These are phyloP conservation scores for Ceyx erithaca DNA, from an alignment of 2,797 vertebrate species.

Conservation along the genomic window DNA sequence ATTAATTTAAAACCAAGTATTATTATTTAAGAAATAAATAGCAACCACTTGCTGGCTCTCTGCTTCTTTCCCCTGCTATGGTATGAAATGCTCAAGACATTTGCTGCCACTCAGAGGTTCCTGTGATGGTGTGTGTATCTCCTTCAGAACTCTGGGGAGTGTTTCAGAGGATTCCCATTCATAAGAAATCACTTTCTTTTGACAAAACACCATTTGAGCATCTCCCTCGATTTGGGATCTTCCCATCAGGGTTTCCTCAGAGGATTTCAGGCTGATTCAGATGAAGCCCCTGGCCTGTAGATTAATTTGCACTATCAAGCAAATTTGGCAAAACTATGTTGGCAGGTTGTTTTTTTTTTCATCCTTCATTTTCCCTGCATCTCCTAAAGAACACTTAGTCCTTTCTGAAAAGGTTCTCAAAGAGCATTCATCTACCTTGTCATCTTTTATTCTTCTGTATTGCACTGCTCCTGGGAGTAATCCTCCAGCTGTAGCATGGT, in stretches of 20 bases:
- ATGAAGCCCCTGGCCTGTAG: not conserved
- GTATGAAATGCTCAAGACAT: not conserved
- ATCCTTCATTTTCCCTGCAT: not conserved
- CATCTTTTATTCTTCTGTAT: constrained; percentile 23
- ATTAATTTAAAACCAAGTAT: not conserved
- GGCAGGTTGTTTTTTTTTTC: not conserved
- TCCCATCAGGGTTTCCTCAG: not conserved
- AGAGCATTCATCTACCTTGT: constrained; percentile 20
- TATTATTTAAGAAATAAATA: not conserved
- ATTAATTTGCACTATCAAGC: not conserved
- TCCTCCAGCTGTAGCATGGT: not conserved
- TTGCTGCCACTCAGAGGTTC: not conserved
- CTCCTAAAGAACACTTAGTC: not conserved
- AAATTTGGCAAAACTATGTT: not conserved
- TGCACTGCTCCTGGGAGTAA: constrained; percentile 10
- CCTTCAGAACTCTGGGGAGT: not conserved
- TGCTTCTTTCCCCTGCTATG: not conserved
- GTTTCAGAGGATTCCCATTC: not conserved
- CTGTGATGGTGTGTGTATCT: not conserved
- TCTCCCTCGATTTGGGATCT: not conserved
- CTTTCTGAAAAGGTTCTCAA: constrained; percentile 14
- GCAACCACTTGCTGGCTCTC: not conserved
- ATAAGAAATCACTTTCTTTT: not conserved
- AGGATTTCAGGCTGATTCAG: not conserved
- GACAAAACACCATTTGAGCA: not conserved